Evolutionary conservation across 2,797 vertebrate species (phyloP).

Genomic region (Gymnodraco acuticeps): DNA sequence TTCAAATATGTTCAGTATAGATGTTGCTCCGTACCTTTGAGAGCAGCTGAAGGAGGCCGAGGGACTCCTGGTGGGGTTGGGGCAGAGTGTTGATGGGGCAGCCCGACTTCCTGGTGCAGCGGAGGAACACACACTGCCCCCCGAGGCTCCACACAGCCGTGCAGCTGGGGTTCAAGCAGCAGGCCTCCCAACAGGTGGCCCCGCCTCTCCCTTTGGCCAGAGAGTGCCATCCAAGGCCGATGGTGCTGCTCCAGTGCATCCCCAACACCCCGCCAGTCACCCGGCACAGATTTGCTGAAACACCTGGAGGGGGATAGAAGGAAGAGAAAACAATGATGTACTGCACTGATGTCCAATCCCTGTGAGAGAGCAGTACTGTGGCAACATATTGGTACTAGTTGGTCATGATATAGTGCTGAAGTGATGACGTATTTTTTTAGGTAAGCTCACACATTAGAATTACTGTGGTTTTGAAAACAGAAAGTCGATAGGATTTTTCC

Average conservation of each 20-base stretch:
- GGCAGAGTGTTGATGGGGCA: conserved; percentile 85
- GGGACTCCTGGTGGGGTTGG: conserved; percentile 77
- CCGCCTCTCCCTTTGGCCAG: conserved; percentile 76
- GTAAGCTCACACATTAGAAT: no score
- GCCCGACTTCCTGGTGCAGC: conserved; percentile 78
- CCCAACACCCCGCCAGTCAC: conserved; percentile 84
- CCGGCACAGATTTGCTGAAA: conserved; percentile 75
- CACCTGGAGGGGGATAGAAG: conserved; percentile 55
- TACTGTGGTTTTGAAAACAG: no score
- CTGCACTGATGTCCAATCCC: background rate
- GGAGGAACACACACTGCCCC: conserved; percentile 90
- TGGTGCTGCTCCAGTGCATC: conserved; percentile 82
- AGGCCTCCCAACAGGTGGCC: conserved; percentile 85
- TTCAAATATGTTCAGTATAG: background rate
- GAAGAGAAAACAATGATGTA: background rate
- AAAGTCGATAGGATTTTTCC: no score
- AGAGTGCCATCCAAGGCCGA: conserved; percentile 82
- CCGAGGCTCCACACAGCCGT: conserved; percentile 92
- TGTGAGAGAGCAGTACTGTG: background rate
- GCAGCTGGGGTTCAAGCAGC: conserved; percentile 90
- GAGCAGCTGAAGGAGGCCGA: conserved; percentile 84
- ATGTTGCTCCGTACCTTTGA: conserved; percentile 63
- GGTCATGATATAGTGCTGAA: background rate
- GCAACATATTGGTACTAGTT: background rate
- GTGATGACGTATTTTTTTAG: no score